Conservation (phyloP, 1,140 invertebrate species). For the Diachasma alloeum region DNA sequence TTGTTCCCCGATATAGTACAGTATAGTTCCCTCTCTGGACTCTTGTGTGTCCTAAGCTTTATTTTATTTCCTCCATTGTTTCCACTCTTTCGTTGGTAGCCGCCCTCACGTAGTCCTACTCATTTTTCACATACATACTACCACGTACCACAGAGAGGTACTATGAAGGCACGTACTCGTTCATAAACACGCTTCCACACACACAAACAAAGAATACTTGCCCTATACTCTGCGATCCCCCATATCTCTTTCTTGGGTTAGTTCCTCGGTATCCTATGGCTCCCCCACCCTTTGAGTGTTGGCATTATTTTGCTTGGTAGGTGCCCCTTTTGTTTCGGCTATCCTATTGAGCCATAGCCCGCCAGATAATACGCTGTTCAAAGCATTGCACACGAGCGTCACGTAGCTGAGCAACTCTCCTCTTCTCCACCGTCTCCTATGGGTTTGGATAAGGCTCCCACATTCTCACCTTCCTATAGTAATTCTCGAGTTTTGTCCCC, state of each 20-base stretch:
- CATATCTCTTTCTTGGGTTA: slow-evolving; percentile 53
- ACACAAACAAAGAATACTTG: slow-evolving; percentile 34
- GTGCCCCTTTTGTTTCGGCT: slow-evolving; percentile 54
- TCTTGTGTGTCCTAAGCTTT: slow-evolving; percentile 44
- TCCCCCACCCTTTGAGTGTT: slow-evolving; percentile 43
- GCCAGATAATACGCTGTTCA: slow-evolving; percentile 53
- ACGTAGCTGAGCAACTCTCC: slow-evolving; percentile 38
- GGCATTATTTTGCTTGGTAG: slow-evolving; percentile 56
- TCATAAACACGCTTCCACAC: slow-evolving; percentile 35
- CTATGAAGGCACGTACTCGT: slow-evolving; percentile 34
- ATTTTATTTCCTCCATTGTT: slow-evolving; percentile 61
- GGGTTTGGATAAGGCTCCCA: slow-evolving; percentile 45
- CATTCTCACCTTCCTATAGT: slow-evolving; percentile 47
- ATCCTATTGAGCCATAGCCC: slow-evolving; percentile 53
- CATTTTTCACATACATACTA: slow-evolving; percentile 46
- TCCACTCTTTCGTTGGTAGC: slow-evolving; percentile 41
- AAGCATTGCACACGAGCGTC: slow-evolving; percentile 38
- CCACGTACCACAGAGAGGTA: slow-evolving; percentile 25
- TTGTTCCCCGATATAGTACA: neutral
- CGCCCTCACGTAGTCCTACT: slow-evolving; percentile 43
- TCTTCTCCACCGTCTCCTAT: neutral
- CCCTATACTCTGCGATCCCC: slow-evolving; percentile 18
- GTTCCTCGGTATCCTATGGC: slow-evolving; percentile 32
- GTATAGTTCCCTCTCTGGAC: neutral
- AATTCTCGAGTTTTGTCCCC: slow-evolving; percentile 31